Base-by-base conservation (phyloP, 1,140 invertebrate genomes). In the Drosophila sucinea region DNA sequence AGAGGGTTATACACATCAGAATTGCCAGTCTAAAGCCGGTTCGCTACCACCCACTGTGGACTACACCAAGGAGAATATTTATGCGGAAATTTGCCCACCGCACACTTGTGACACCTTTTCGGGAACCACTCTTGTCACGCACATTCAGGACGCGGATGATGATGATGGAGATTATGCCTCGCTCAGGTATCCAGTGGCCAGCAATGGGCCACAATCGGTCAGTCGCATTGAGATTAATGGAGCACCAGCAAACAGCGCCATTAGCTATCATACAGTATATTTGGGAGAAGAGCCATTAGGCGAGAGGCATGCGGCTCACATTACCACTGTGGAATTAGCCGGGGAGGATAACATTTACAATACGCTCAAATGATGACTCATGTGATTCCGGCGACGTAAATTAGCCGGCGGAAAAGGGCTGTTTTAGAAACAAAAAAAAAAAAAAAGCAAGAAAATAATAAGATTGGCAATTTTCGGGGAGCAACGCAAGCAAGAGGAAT, bases 31-130 rank as follows among this genome's bases (percentile, higher is more conserved):
- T 4, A 1, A 11, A 41, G 17, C 25, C 8, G 17, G 3, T 35
- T 33, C 32, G 17, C 3, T 58, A 25, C 58, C 70, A n/a, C 47
- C 78, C 8, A 55, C 72, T 11, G 51, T 76, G 47, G 90, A 91
- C 40, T 93, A 94, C 79, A 87, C 92, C 3, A 94, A 94, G 60
- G 94, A 94, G 67, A 94, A 94, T 67, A 94, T 94, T 70, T 94
- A 94, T 75, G 94, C 94, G 44, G 94, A 94, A 76, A 94, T 94
- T 40, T 94, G 94, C 75, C 92, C 93, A 47, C 89, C 87, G 27
- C 73, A 82, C 17, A 87, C 80, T 29, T 74, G 73, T 40, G 80
- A 87, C 27, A 85, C 70, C 2, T 79, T 77, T 60, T 79, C 85
- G 40, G 79, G 71, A 17, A 67, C 69, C 60, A 77, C 83, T 23